Conservation (phyloP, 2,797 vertebrate genomes). For the Hippopotamyrus pictus region DNA sequence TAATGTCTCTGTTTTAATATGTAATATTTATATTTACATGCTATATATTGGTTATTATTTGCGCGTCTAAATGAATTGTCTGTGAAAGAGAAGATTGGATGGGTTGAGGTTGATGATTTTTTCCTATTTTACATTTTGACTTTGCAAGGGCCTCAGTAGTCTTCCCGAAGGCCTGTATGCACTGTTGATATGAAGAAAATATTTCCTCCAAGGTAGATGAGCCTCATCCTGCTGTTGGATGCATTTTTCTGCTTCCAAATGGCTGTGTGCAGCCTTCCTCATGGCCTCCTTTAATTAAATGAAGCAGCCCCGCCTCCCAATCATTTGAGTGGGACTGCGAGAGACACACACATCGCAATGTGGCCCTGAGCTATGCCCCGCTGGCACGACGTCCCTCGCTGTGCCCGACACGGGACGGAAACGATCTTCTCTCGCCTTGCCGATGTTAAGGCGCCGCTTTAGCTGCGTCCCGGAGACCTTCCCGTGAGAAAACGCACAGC, state of each 20-base stretch:
- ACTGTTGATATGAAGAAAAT: background rate
- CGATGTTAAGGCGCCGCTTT: background rate
- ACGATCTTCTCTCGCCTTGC: background rate
- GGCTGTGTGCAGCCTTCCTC: background rate
- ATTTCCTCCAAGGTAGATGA: background rate
- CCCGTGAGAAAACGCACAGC: background rate
- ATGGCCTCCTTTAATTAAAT: conserved; percentile 6
- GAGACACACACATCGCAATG: background rate
- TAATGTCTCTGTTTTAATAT: background rate
- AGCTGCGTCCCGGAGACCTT: background rate
- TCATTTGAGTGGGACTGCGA: background rate
- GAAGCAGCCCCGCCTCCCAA: background rate
- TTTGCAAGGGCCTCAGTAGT: background rate
- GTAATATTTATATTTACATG: background rate
- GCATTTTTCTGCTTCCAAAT: background rate
- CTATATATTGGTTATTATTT: background rate
- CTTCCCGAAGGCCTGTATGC: background rate
- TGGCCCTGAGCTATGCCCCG: background rate
- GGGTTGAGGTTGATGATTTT: background rate
- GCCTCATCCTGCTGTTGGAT: background rate
- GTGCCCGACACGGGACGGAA: background rate
- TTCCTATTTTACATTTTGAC: background rate
- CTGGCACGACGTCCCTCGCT: background rate
- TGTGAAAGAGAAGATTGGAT: background rate
- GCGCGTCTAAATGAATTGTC: background rate